A percentile compares a stretch with the other conserved stretches of the same genome.
Conservation (phyloP, 2,113 vertebrate genomes). For the Philantomba maxwellii region DNA sequence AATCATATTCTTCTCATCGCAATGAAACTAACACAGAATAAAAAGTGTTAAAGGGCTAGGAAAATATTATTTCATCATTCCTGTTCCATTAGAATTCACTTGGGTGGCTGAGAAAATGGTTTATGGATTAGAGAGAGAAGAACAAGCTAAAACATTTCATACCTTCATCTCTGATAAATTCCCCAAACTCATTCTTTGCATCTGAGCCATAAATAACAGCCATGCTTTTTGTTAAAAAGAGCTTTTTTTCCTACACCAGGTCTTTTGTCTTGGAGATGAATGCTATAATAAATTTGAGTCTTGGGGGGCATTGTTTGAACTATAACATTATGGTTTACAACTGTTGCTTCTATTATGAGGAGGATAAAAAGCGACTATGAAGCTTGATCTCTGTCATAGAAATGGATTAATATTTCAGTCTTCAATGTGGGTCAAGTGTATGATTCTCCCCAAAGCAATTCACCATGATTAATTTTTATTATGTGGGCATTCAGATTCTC, state of each 20-base stretch:
- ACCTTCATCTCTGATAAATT: constrained; percentile 91
- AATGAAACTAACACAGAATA: constrained; percentile 79
- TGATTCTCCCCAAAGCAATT: constrained; percentile 84
- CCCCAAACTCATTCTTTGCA: constrained; percentile 90
- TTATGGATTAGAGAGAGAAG: constrained; percentile 90
- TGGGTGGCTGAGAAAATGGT: constrained; percentile 90
- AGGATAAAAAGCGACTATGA: constrained; percentile 82
- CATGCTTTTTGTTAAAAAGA: constrained; percentile 87
- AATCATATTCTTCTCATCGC: constrained; percentile 71
- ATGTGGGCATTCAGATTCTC: constrained; percentile 75
- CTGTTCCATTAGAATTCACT: constrained; percentile 93
- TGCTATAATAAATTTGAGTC: constrained; percentile 89
- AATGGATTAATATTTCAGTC: constrained; percentile 86
- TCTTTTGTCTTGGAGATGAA: constrained; percentile 90
- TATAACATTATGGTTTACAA: constrained; percentile 89
- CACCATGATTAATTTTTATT: constrained; percentile 82
- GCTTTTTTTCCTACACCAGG: constrained; percentile 83
- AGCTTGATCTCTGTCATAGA: constrained; percentile 85
- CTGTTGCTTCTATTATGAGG: constrained; percentile 87
- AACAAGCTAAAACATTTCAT: constrained; percentile 92
- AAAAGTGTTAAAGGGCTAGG: constrained; percentile 86
- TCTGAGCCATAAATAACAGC: constrained; percentile 91
- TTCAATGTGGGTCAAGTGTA: constrained; percentile 84
- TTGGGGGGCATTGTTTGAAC: constrained; percentile 87
- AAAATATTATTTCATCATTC: constrained; percentile 91